Conservation (phyloP, 2,113 vertebrate genomes). For the Pteropus alecto region DNA sequence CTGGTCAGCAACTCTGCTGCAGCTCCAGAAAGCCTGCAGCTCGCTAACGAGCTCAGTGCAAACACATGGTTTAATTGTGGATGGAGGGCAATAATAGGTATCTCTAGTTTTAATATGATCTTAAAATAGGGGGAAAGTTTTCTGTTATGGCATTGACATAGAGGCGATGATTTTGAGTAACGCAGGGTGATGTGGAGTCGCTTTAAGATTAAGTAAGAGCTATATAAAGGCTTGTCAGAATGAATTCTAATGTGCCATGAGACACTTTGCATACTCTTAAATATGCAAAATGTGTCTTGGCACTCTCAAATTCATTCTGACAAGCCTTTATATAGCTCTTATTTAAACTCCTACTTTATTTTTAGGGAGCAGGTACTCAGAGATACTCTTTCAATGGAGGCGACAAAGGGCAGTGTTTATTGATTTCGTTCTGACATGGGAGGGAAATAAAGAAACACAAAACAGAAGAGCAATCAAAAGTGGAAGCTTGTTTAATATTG, state of each 20-base stretch:
- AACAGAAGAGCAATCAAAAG: constrained; percentile 93
- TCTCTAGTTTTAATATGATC: constrained; percentile 77
- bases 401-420: constrained; percentile 68
- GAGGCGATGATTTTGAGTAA: constrained; percentile 83
- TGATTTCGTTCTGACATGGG: constrained; percentile 42
- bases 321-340: constrained; percentile 85
- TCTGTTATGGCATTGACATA: constrained; percentile 83
- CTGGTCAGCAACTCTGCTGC: neutral
- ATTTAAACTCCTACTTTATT: constrained; percentile 78
- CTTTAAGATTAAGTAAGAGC: constrained; percentile 85
- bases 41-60: neutral
- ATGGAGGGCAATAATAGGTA: constrained; percentile 73
- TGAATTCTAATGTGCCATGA: constrained; percentile 82
- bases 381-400: constrained; percentile 59
- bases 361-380: constrained; percentile 69
- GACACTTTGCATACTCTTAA: constrained; percentile 84
- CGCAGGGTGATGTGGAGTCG: constrained; percentile 81
- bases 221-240: constrained; percentile 87
- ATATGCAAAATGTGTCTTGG: constrained; percentile 83
- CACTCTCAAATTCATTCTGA: constrained; percentile 82
- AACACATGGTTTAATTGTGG: neutral
- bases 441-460: constrained; percentile 80
- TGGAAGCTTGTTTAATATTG: constrained; percentile 99
- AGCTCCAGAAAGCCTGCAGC: neutral
- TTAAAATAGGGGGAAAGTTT: constrained; percentile 82